These are phyloP conservation scores for Sceloporus tristichus DNA, from an alignment of 2,113 vertebrate genomes.

Conservation along the genomic window DNA sequence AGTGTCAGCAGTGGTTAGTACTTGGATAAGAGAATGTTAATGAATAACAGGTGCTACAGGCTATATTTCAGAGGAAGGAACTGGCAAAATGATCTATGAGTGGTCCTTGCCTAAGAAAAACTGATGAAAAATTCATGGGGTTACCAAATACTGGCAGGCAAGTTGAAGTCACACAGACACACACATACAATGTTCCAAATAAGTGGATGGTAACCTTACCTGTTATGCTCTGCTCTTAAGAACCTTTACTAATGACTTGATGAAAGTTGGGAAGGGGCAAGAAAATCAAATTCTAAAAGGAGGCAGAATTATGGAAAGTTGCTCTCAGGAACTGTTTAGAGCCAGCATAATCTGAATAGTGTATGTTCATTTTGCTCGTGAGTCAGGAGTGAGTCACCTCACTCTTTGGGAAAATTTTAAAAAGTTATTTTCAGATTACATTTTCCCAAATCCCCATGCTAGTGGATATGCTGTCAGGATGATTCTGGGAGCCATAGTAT, in stretches of 20 bases:
- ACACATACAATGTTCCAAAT: background rate
- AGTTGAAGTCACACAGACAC: too few relatives aligned
- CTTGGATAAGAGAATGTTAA: too few relatives aligned
- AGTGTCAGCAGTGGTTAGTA: too few relatives aligned
- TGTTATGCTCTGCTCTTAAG: background rate
- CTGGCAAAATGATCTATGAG: too few relatives aligned
- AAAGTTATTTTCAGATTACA: background rate
- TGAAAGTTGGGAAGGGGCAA: background rate
- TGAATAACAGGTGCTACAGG: too few relatives aligned
- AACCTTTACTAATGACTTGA: background rate
- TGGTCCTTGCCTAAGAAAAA: too few relatives aligned
- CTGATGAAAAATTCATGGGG: too few relatives aligned
- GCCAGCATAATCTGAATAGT: background rate
- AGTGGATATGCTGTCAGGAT: too few relatives aligned
- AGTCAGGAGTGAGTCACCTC: background rate
- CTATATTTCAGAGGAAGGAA: too few relatives aligned
- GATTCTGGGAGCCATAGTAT: too few relatives aligned
- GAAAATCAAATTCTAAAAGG: background rate
- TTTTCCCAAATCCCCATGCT: too few relatives aligned
- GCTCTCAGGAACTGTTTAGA: background rate
- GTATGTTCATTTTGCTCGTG: background rate
- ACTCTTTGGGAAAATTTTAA: background rate
- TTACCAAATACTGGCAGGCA: too few relatives aligned
- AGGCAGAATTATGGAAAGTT: background rate
- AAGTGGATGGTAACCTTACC: background rate